Conservation (phyloP, 2,113 vertebrate species). For the Xiphophorus hellerii region DNA sequence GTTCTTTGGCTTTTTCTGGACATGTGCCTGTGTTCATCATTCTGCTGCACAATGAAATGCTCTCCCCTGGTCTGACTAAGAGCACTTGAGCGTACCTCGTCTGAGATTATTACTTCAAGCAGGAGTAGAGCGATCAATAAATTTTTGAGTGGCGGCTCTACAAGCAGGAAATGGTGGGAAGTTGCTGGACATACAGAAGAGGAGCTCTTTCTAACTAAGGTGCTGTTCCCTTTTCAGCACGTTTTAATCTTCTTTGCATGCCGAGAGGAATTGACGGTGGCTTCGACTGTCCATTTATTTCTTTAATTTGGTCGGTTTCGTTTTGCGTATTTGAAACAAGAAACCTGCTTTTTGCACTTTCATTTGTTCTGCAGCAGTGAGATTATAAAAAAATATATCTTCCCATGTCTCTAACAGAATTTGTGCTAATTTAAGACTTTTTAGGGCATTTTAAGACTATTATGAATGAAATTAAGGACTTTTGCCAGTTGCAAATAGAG, state of each 20-base stretch:
- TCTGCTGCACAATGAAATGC: neutral
- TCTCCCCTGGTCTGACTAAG: neutral
- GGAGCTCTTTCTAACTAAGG: neutral
- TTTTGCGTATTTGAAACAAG: neutral
- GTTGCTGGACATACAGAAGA: neutral
- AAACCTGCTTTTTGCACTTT: neutral
- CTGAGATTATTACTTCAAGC: neutral
- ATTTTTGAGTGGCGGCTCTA: neutral
- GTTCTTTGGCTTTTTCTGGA: neutral
- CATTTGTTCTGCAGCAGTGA: neutral
- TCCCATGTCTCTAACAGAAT: neutral
- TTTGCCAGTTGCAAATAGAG: no score
- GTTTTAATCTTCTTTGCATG: neutral
- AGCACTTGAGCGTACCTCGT: neutral
- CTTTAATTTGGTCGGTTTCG: neutral
- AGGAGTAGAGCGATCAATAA: neutral
- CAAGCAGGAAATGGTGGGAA: neutral
- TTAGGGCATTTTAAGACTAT: no score
- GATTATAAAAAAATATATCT: neutral
- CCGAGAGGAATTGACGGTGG: neutral
- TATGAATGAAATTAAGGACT: no score
- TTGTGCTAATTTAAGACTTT: no score
- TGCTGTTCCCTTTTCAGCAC: neutral
- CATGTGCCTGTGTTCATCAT: neutral
- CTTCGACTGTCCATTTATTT: neutral